A percentile compares a stretch with the other conserved stretches of the same genome.
These are phyloP conservation scores for Drosophila rellima DNA, from an alignment of 2,888 invertebrate genomes.

Conservation along the genomic window DNA sequence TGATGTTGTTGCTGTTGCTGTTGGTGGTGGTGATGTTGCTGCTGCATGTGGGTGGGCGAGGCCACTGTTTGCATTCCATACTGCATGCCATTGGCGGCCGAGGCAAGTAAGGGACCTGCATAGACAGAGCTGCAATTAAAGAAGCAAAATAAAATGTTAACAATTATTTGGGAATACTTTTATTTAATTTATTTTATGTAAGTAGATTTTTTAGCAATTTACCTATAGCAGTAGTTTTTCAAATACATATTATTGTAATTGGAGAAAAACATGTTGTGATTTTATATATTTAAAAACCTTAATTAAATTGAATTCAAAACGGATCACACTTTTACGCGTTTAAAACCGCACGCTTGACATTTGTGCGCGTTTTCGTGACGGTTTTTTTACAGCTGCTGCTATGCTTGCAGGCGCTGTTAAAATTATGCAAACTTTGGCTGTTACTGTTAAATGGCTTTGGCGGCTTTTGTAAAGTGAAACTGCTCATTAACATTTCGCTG, in stretches of 20 bases:
- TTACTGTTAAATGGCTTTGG: slow-evolving; percentile 19
- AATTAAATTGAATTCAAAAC: neutral
- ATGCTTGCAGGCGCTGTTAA: slow-evolving; percentile 27
- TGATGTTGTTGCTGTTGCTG: slow-evolving; percentile 62
- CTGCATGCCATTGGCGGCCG: slow-evolving; percentile 83
- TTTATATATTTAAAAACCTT: neutral
- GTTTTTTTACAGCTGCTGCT: slow-evolving; percentile 17
- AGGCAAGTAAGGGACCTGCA: slow-evolving; percentile 82
- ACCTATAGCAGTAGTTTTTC: slow-evolving; percentile 84
- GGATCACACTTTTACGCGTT: slow-evolving; percentile 21
- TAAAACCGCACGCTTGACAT: slow-evolving; percentile 33
- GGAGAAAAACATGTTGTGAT: slow-evolving; percentile 78
- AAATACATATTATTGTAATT: slow-evolving; percentile 84
- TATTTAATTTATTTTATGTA: neutral
- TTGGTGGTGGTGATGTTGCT: slow-evolving; percentile 57
- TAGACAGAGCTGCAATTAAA: slow-evolving; percentile 83
- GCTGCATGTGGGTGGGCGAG: slow-evolving; percentile 66
- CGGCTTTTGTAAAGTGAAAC: slow-evolving; percentile 44
- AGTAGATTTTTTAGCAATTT: slow-evolving; percentile 33
- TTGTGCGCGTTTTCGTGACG: slow-evolving; percentile 45
- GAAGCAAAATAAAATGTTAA: neutral
- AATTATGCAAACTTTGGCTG: slow-evolving; percentile 26
- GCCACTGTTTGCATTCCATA: slow-evolving; percentile 75
- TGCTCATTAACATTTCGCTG: slow-evolving; percentile 59
- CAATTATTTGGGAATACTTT: no score